Evolutionary conservation across 2,888 invertebrate species (phyloP).

Genomic region (Mellilla xanthometata): DNA sequence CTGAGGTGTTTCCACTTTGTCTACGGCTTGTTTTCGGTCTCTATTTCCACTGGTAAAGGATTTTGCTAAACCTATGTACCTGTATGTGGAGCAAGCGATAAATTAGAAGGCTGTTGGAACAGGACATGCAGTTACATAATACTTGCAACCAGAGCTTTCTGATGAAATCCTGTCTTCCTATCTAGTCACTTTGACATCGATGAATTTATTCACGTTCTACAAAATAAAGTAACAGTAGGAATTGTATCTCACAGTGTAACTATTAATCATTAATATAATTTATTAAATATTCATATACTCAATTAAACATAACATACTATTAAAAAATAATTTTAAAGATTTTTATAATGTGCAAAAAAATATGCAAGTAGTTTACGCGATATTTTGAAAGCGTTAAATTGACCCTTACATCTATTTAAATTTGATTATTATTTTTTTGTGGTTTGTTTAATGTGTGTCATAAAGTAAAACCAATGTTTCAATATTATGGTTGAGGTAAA

Average conservation of each 20-base stretch:
- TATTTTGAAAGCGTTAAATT: constrained; percentile 46
- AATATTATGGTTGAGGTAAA: background rate
- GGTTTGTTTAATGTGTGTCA: background rate
- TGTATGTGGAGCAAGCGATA: constrained; percentile 15
- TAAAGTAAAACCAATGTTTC: constrained; percentile 3
- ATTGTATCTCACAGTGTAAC: too few relatives aligned
- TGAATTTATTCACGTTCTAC: constrained; percentile 3
- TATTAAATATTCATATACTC: too few relatives aligned
- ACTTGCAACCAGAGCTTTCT: constrained; percentile 6
- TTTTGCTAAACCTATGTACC: constrained; percentile 14
- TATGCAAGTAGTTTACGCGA: constrained; percentile 48
- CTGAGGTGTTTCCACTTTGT: constrained; percentile 51
- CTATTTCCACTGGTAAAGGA: constrained; percentile 27
- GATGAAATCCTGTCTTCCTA: constrained; percentile 8
- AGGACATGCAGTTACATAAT: constrained; percentile 5
- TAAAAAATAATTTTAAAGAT: too few relatives aligned
- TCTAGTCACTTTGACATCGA: constrained; percentile 7
- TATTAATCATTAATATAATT: too few relatives aligned
- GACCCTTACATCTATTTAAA: constrained; percentile 52
- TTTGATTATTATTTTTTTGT: constrained; percentile 32
- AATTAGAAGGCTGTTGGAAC: constrained; percentile 12
- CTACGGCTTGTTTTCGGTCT: constrained; percentile 38
- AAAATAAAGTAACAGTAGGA: too few relatives aligned
- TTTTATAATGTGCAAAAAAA: constrained; percentile 17
- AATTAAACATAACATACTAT: too few relatives aligned